Evolutionary conservation across 2,888 invertebrate species (phyloP).

Genomic region (Ichneumoninae sp.): DNA sequence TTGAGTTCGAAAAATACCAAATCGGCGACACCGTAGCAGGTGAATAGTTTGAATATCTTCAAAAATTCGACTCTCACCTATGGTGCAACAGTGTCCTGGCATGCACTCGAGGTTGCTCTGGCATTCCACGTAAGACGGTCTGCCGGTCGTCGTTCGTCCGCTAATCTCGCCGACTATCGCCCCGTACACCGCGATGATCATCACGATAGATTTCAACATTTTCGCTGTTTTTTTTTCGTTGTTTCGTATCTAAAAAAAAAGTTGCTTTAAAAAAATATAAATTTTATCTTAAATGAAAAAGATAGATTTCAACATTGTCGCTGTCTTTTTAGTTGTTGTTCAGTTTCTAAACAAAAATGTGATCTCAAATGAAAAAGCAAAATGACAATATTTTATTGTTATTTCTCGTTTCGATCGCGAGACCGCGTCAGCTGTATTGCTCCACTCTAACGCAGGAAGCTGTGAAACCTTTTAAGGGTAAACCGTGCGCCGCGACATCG

Average conservation of each 20-base stretch:
- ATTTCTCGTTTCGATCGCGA: slow-evolving; percentile 1
- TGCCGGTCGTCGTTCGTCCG: slow-evolving; percentile 48
- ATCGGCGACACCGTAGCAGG: background rate
- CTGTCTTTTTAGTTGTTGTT: background rate
- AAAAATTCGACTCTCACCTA: slow-evolving; percentile 69
- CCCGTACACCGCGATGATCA: slow-evolving; percentile 48
- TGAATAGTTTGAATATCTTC: background rate
- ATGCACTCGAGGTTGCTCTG: slow-evolving; percentile 71
- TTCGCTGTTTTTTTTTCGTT: background rate
- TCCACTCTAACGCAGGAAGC: slow-evolving; percentile 3
- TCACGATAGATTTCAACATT: slow-evolving; percentile 46
- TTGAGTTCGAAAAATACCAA: background rate
- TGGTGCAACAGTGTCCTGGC: slow-evolving; percentile 73
- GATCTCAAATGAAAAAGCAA: slow-evolving; percentile 7
- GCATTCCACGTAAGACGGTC: slow-evolving; percentile 69
- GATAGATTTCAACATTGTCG: slow-evolving; percentile 46
- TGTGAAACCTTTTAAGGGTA: slow-evolving; percentile 17
- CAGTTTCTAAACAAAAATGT: slow-evolving; percentile 19
- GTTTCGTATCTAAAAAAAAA: slow-evolving; percentile 24
- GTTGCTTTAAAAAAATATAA: background rate
- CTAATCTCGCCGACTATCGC: slow-evolving; percentile 45
- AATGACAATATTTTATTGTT: background rate
- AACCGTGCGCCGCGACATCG: background rate
- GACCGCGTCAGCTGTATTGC: slow-evolving; percentile 4
- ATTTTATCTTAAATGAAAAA: background rate